Percentiles rank a stretch among this genome's conserved stretches.
Conservation (phyloP, 92 coral and sea anemone species). For the Chrysogorgia sp. region DNA sequence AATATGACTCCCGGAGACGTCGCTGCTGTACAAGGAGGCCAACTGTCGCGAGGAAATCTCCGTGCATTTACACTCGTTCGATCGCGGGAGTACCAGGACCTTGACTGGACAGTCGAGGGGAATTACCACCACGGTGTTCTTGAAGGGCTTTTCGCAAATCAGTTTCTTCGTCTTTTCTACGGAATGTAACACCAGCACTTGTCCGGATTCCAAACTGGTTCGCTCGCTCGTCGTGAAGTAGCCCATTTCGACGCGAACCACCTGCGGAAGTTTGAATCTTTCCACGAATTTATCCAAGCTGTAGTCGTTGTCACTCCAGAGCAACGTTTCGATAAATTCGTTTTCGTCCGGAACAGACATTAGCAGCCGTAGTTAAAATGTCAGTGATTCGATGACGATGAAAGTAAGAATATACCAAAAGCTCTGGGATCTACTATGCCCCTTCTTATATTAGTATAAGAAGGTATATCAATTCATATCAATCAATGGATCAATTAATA, state of each 20-base stretch:
- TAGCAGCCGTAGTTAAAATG: too few relatives aligned
- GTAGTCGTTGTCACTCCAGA: neutral
- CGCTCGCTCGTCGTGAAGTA: neutral
- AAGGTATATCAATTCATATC: too few relatives aligned
- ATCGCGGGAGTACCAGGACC: neutral
- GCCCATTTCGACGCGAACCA: neutral
- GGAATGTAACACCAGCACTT: neutral
- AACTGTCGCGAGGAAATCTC: neutral
- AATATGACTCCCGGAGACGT: too few relatives aligned
- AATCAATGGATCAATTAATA: too few relatives aligned
- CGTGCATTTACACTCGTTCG: neutral
- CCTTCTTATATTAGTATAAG: too few relatives aligned
- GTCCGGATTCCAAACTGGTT: neutral
- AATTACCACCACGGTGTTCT: neutral
- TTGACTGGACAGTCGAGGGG: neutral
- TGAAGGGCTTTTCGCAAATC: neutral
- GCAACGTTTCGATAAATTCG: neutral
- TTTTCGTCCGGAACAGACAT: neutral
- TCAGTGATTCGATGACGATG: too few relatives aligned
- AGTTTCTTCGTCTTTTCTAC: neutral
- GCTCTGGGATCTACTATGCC: too few relatives aligned
- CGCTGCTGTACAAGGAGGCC: neutral
- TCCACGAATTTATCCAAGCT: neutral
- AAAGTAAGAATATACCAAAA: too few relatives aligned
- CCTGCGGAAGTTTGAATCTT: neutral